Base-by-base conservation (phyloP, 2,888 invertebrate species). In the Amphimallon solstitiale region DNA sequence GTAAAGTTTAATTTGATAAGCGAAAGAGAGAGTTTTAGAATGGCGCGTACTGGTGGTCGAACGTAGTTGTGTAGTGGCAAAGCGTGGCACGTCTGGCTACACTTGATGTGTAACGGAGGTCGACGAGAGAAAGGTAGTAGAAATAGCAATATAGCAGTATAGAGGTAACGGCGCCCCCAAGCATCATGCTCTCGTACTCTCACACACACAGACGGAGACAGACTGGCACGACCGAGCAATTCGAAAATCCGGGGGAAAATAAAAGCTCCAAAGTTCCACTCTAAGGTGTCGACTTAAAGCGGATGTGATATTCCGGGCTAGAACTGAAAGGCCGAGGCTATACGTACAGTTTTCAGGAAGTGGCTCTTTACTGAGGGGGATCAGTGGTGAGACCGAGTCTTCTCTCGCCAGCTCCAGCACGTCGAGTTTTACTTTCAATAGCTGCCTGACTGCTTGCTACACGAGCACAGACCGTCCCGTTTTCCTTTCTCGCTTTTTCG, bases 341-440 rank as follows among this genome's bases (percentile, higher is more conserved):
- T 70, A 67, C 63, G 68, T 70, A 67, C 63, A 68, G 35, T 70
- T 71, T 71, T 65, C 71, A 71, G 72, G 73, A 73, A 72, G 73
- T 72, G 54, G 71, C 72, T 73, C 73, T 72, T 72, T 71, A 70
- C 73, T 72, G 59, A 61, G 65, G 68, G 71, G 71, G 71, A 73
- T 68, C 68, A 66, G 67, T 38, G 54, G 21, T 38, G 54, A 38
- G 54, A 15, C 38, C 15, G 2, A 14, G 29, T 29, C 29, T 5
- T 29, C 29, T 29, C 38, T 68, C 70, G 72, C 70, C 71, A 72
- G 68, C 70, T 72, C 70, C 71, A 72, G 68, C 72, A 67, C 68
- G 72, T 67, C 67, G 69, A 74, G 76, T 78, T 78, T 78, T 77
- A 78, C 78, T 77, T 78, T 78, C 78, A 75, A 76, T 76, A 73